Base-by-base conservation (phyloP, 2,888 invertebrate species). In the Drosophila histrio region DNA sequence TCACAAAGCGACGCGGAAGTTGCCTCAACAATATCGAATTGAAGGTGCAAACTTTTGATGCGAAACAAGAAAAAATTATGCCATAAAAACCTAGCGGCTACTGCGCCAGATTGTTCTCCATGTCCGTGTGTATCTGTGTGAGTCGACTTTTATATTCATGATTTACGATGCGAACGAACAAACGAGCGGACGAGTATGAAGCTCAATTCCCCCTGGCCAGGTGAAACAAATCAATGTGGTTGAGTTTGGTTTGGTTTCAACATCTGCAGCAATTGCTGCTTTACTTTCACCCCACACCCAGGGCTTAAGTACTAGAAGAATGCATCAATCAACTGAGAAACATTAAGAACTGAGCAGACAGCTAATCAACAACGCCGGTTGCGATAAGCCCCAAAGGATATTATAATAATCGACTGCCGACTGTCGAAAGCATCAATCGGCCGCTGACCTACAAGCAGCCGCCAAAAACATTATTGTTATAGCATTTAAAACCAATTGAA, bases 131-230 rank as follows among this genome's bases (percentile, higher is more conserved):
- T 19, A 13, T 39, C 21, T 57, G 28, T 49, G 17, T 19, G 60
- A 36, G 19, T 36, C 26, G 69, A 82, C 72, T 72, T 82, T 75
- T 58, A 75, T 70, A 79, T 82, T 85, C 68, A 85, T 82, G 87
- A 82, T 82, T 82, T 82, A 82, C 82, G 87, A 82, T 75, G 62
- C 71, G 49, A 38, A 28, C 36, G 15, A 49, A 49, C 32, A 17
- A 49, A 13, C 28, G 34, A 38, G 17, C 50, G 19, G 19, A 36
- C 13, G 17, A 52, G 34, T 15, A 15, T 39, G 36, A 13, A 49
- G 61, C 63, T 5, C 30, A 72, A 79, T 68, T 82, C 74, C 83
- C 83, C 26, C 26, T 28, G 77, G 83, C 59, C 72, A 78, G 60
- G 64, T 65, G 72, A 64, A 68, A 65, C 43, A 79, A 83, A 73